These are phyloP conservation scores for Aphodius granarius DNA, from an alignment of 2,888 invertebrate genomes.

Conservation along the genomic window DNA sequence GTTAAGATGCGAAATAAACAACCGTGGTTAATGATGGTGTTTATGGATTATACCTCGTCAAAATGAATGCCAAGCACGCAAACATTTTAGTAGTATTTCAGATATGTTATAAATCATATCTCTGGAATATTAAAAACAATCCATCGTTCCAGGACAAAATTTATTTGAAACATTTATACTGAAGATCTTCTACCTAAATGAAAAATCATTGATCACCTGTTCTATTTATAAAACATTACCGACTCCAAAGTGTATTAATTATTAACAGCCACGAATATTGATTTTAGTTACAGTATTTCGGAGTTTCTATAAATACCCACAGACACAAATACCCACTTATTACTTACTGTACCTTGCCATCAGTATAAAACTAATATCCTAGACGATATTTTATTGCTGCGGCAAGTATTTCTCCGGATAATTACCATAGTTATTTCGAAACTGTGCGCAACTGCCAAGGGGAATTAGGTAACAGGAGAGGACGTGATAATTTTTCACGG, in stretches of 20 bases:
- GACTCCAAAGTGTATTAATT: background rate
- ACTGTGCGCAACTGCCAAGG: too few relatives aligned
- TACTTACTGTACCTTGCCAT: too few relatives aligned
- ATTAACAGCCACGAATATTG: background rate
- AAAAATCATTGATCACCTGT: background rate
- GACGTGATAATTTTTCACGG: too few relatives aligned
- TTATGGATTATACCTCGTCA: background rate
- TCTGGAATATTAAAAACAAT: background rate
- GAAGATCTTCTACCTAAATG: background rate
- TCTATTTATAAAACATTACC: background rate
- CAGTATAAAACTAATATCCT: too few relatives aligned
- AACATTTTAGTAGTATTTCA: background rate
- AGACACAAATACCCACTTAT: too few relatives aligned
- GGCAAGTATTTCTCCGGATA: too few relatives aligned
- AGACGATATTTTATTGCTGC: too few relatives aligned
- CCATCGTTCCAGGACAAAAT: background rate
- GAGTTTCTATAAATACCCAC: background rate
- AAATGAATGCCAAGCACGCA: background rate
- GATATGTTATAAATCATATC: background rate
- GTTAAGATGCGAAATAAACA: background rate
- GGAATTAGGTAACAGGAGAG: too few relatives aligned
- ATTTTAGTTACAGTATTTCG: background rate
- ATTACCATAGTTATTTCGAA: too few relatives aligned
- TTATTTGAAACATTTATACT: background rate
- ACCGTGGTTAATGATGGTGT: background rate